phyloP scores from a whole-genome alignment of 2,797 vertebrate species.

The Florisuga fusca region DNA sequence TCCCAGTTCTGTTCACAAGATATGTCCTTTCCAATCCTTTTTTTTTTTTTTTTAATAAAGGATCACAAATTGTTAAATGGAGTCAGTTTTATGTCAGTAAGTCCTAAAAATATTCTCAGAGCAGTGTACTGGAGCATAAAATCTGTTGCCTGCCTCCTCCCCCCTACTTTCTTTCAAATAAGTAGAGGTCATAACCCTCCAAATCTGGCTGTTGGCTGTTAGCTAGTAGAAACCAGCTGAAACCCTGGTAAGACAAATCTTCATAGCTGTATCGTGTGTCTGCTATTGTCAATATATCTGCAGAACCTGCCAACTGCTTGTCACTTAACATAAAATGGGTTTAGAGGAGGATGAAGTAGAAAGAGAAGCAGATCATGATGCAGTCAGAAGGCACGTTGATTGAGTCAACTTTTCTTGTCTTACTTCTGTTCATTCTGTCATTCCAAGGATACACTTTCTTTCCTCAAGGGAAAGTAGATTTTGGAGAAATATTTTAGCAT shows the following conservation, averaged over 20 bases:
- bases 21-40: neutral
- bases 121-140: neutral
- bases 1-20: neutral
- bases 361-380: neutral
- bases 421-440: neutral
- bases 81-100: neutral
- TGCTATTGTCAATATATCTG: constrained; percentile 40
- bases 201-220: constrained; percentile 62
- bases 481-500: neutral
- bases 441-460: neutral
- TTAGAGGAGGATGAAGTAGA: neutral
- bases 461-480: neutral
- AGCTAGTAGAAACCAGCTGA: constrained; percentile 64
- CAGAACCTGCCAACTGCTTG: constrained; percentile 55
- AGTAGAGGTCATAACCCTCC: constrained; percentile 40
- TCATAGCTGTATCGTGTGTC: constrained; percentile 58
- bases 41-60: neutral
- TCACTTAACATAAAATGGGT: constrained; percentile 42
- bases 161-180: neutral
- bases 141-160: constrained; percentile 23
- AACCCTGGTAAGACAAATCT: constrained; percentile 61
- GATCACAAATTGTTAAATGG: neutral
- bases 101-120: constrained; percentile 24
- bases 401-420: neutral
- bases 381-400: neutral